Conservation (phyloP, 2,113 vertebrate genomes). For the Corythornis madagascariensis region DNA sequence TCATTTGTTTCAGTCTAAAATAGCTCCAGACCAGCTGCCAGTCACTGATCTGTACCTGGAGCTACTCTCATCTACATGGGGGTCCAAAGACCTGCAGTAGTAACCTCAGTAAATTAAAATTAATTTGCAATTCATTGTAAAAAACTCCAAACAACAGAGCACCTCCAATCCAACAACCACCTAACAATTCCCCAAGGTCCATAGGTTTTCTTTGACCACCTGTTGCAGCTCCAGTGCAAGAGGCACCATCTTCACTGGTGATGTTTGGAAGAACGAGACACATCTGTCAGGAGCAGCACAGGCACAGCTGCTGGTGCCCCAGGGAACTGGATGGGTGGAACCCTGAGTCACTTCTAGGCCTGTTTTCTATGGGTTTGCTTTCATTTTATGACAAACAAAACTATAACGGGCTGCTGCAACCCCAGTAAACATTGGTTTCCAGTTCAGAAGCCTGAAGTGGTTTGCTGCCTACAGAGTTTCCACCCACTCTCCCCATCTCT, state of each 20-base stretch:
- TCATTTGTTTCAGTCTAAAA: neutral
- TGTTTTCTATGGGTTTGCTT: neutral
- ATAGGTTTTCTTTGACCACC: neutral
- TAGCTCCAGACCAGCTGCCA: neutral
- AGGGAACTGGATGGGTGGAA: no score
- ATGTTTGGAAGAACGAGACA: neutral
- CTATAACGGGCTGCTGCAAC: neutral
- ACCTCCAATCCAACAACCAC: neutral
- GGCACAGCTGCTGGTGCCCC: neutral
- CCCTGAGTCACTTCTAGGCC: neutral
- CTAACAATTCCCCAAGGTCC: neutral
- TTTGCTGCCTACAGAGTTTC: constrained; percentile 1
- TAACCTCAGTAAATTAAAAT: neutral
- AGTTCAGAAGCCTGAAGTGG: neutral
- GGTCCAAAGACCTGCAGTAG: neutral
- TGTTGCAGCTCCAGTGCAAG: neutral
- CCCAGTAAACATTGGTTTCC: neutral
- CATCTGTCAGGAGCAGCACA: fast-evolving
- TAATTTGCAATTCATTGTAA: neutral
- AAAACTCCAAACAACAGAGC: neutral
- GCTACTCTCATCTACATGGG: neutral
- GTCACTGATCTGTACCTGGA: neutral
- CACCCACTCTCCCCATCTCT: neutral
- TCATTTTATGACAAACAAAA: neutral
- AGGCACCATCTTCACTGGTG: neutral